Conservation (phyloP, 2,888 invertebrate genomes). For the Caenorhabditis sinica region DNA sequence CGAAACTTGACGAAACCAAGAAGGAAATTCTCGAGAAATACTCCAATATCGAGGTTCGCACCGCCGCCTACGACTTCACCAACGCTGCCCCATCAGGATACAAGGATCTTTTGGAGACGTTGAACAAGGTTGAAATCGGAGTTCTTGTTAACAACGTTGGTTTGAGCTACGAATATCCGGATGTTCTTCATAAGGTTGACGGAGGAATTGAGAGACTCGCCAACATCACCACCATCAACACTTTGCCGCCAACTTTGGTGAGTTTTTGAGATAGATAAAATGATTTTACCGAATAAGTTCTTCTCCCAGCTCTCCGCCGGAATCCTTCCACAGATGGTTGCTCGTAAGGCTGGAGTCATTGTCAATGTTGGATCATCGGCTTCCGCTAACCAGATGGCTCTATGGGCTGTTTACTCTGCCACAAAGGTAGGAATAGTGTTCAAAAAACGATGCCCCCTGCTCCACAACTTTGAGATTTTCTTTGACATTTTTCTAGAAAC, state of each 20-base stretch:
- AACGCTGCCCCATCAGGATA: slow-evolving; percentile 75
- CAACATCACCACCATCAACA: slow-evolving; percentile 89
- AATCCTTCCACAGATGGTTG: slow-evolving; percentile 91
- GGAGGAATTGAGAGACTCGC: slow-evolving; percentile 79
- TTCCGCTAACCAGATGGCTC: slow-evolving; percentile 88
- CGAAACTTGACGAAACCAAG: slow-evolving; percentile 80
- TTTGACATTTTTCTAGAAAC: too few relatives aligned
- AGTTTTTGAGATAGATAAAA: background rate
- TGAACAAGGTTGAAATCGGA: slow-evolving; percentile 79
- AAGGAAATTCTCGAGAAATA: slow-evolving; percentile 78
- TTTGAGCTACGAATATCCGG: slow-evolving; percentile 91
- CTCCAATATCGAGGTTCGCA: slow-evolving; percentile 75
- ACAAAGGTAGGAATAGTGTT: slow-evolving; percentile 89
- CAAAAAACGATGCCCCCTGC: too few relatives aligned
- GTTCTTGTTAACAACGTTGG: slow-evolving; percentile 92
- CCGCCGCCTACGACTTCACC: slow-evolving; percentile 80
- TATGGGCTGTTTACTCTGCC: slow-evolving; percentile 89
- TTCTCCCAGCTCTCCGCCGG: slow-evolving; percentile 89
- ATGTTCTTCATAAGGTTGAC: slow-evolving; percentile 84
- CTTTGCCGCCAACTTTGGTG: slow-evolving; percentile 89
- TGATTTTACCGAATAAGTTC: slow-evolving; percentile 35
- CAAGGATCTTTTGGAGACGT: slow-evolving; percentile 74
- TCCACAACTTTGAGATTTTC: too few relatives aligned
- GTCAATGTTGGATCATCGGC: slow-evolving; percentile 93
- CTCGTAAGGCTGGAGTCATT: slow-evolving; percentile 90